A percentile compares a stretch with the other conserved stretches of the same genome.
Conservation (phyloP, 2,888 invertebrate genomes). For the Sepiola atlantica region DNA sequence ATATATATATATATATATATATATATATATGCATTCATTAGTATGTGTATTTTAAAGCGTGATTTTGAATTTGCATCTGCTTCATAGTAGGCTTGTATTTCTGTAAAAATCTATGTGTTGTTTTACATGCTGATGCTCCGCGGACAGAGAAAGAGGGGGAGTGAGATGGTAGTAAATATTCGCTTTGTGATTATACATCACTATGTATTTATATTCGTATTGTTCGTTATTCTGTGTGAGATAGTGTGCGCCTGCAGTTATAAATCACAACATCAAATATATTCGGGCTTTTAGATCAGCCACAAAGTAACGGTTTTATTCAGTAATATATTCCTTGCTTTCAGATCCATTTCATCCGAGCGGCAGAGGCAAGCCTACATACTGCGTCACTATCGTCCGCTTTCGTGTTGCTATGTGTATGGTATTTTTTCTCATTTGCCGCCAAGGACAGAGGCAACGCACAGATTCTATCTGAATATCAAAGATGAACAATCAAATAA, state of each 20-base stretch:
- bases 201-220: not conserved
- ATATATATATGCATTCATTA: not conserved
- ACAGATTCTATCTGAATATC: not conserved
- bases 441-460: not conserved
- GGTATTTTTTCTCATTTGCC: not conserved
- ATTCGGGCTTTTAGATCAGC: constrained; percentile 13
- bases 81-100: no score
- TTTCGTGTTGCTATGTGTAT: not conserved
- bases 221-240: not conserved
- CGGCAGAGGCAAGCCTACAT: not conserved
- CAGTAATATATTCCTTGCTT: constrained; percentile 16
- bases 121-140: not conserved
- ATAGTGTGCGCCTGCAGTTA: not conserved
- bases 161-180: not conserved
- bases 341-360: not conserved
- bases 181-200: not conserved
- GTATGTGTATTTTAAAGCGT: no score
- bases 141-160: not conserved
- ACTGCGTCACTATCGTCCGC: not conserved
- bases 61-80: no score
- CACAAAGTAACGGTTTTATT: constrained; percentile 18
- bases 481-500: not conserved
- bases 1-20: not conserved
- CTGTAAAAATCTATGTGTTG: no score
- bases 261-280: constrained; percentile 32